Percentiles rank a stretch among this genome's conserved stretches.
Conservation (phyloP, 2,888 invertebrate species). For the Euplexia lucipara region DNA sequence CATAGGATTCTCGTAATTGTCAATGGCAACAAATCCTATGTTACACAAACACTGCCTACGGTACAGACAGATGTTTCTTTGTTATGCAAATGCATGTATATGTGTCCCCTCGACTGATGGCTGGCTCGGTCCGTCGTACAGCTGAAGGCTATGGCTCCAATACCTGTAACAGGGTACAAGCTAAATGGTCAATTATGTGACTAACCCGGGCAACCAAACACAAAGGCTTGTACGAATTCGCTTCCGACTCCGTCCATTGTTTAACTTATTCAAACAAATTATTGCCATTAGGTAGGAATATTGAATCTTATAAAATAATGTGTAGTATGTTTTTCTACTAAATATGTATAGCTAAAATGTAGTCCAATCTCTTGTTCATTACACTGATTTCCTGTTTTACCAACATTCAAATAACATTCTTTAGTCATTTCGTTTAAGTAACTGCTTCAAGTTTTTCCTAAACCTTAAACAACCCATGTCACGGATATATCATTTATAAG, state of each 20-base stretch:
- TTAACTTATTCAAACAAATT: slow-evolving; percentile 39
- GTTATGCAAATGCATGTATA: slow-evolving; percentile 82
- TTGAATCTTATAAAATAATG: neutral
- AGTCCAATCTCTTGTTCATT: slow-evolving; percentile 28
- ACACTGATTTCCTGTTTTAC: slow-evolving; percentile 2
- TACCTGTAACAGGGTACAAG: slow-evolving; percentile 83
- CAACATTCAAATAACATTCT: slow-evolving; percentile 16
- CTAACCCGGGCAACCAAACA: slow-evolving; percentile 68
- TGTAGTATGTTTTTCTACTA: neutral
- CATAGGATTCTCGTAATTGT: slow-evolving; percentile 47
- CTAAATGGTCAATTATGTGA: slow-evolving; percentile 85
- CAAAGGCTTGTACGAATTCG: slow-evolving; percentile 72
- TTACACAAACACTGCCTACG: slow-evolving; percentile 61
- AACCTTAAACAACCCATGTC: slow-evolving; percentile 19
- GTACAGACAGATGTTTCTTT: slow-evolving; percentile 79
- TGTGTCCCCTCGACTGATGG: slow-evolving; percentile 74
- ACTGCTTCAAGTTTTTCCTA: slow-evolving; percentile 17
- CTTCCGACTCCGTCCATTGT: slow-evolving; percentile 60
- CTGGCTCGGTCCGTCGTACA: slow-evolving; percentile 72
- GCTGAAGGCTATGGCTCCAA: slow-evolving; percentile 81
- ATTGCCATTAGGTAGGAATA: neutral
- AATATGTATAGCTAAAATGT: neutral
- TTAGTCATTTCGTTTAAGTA: slow-evolving; percentile 44
- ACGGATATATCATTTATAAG: slow-evolving; percentile 28
- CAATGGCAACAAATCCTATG: slow-evolving; percentile 72